Conservation (phyloP, 2,888 invertebrate genomes). For the Stenoptilia bipunctidactyla region DNA sequence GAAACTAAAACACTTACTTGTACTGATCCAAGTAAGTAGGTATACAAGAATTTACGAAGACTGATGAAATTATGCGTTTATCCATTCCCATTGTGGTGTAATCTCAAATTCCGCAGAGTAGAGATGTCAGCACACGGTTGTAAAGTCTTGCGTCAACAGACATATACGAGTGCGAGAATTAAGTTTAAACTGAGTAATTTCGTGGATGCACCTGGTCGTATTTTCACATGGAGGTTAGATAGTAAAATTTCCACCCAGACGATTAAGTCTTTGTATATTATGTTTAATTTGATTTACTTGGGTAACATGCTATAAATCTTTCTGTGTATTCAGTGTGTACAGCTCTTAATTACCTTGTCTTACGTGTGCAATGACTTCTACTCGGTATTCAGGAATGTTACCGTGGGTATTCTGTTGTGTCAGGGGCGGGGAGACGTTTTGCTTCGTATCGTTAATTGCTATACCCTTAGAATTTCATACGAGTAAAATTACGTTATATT, state of each 20-base stretch:
- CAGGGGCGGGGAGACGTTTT: background rate
- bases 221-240: slow-evolving; percentile 25
- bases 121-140: slow-evolving; percentile 25
- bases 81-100: slow-evolving; percentile 27
- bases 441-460: no score
- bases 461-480: no score
- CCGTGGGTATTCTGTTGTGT: background rate
- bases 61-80: slow-evolving; percentile 25
- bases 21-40: no score
- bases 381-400: slow-evolving; percentile 3
- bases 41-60: no score
- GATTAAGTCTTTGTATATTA: background rate
- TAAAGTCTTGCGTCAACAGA: slow-evolving; percentile 23
- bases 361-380: background rate
- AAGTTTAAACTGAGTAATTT: slow-evolving; percentile 38
- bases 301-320: background rate
- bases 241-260: background rate
- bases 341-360: slow-evolving; percentile 6
- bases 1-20: no score
- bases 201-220: slow-evolving; percentile 43
- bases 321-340: slow-evolving; percentile 3
- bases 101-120: slow-evolving; percentile 29
- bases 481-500: no score
- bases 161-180: slow-evolving; percentile 26
- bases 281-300: background rate